A percentile compares a stretch with the other conserved stretches of the same genome.
phyloP scores from a whole-genome alignment of 2,888 invertebrate species.

The Eucriotettix oculatus region DNA sequence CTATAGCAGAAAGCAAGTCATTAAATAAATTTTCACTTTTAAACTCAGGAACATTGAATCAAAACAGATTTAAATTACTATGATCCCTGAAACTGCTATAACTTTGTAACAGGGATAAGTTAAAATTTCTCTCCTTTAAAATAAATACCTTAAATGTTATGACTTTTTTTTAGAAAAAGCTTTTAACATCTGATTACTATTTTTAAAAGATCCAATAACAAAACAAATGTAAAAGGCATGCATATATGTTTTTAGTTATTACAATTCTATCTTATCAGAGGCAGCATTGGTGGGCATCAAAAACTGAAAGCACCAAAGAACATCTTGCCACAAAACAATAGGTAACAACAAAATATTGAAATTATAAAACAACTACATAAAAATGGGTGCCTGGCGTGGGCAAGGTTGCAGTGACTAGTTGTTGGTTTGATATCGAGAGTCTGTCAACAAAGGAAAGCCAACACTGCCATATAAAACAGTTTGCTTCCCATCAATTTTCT shows the following conservation, averaged over 20 bases:
- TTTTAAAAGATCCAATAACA: background rate
- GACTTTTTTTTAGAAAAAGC: background rate
- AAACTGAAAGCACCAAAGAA: slow-evolving; percentile 4
- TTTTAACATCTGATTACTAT: background rate
- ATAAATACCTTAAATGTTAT: background rate
- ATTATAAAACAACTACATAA: slow-evolving; percentile 6
- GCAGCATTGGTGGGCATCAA: slow-evolving; percentile 5
- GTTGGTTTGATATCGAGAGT: slow-evolving; percentile 8
- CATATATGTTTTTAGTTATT: background rate
- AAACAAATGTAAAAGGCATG: background rate
- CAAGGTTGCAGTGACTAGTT: slow-evolving; percentile 11
- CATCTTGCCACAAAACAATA: background rate
- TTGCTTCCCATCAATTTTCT: background rate
- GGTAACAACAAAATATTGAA: background rate
- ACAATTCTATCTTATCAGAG: slow-evolving; percentile 8
- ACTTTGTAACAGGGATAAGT: too few species aligned
- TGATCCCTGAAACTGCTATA: too few species aligned
- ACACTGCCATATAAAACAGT: slow-evolving; percentile 7
- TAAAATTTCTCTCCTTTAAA: background rate
- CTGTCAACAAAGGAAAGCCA: slow-evolving; percentile 14
- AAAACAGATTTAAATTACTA: background rate
- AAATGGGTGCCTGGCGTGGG: background rate
- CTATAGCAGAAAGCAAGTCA: background rate
- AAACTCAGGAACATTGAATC: background rate
- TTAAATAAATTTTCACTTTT: background rate